phyloP scores from a whole-genome alignment of 2,797 vertebrate genomes.

The Apodemus agrarius region DNA sequence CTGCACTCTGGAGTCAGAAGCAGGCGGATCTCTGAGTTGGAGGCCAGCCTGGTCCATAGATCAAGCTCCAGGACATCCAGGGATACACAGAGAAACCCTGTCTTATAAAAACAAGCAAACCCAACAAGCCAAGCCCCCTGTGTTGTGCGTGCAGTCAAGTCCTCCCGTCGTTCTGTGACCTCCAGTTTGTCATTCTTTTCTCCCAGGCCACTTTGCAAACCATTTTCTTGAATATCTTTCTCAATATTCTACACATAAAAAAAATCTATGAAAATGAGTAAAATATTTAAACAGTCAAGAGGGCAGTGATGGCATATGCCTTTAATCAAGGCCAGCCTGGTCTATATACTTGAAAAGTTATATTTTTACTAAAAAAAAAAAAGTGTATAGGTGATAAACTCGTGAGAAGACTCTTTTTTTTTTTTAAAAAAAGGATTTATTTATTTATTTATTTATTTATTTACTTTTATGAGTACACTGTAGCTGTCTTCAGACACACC shows the following conservation, averaged over 20 bases:
- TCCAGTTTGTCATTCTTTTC: neutral
- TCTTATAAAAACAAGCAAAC: neutral
- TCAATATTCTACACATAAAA: neutral
- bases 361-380: neutral
- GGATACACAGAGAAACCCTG: neutral
- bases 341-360: neutral
- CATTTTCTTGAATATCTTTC: conserved; percentile 32
- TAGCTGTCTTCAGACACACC: no score
- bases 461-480: no score
- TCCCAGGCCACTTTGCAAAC: neutral
- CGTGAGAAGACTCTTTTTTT: neutral
- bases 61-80: neutral
- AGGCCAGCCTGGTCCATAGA: neutral
- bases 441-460: no score
- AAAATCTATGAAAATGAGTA: neutral
- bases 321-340: neutral
- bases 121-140: neutral
- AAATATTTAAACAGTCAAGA: neutral
- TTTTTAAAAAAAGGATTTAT: no score
- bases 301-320: neutral
- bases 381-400: neutral
- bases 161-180: neutral
- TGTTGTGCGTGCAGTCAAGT: neutral
- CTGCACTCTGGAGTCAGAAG: neutral
- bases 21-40: neutral